Percentiles rank a stretch among this genome's conserved stretches.
Evolutionary conservation across 1,140 invertebrate species (phyloP).

Genomic region (Chlorops oryzae): DNA sequence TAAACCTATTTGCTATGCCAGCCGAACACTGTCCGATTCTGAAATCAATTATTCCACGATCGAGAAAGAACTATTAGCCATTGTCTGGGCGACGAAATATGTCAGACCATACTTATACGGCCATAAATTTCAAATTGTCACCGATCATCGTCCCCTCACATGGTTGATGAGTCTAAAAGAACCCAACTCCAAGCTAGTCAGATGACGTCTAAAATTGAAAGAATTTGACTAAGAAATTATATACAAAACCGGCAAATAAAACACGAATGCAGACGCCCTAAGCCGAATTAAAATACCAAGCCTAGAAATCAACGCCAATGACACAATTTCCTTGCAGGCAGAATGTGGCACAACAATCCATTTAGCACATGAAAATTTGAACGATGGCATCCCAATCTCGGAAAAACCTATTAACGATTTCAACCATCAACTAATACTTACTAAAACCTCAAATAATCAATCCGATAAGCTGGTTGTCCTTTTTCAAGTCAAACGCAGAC

Average conservation of each 20-base stretch:
- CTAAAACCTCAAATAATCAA: too few relatives aligned
- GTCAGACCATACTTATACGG: slow-evolving; percentile 51
- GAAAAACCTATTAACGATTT: too few relatives aligned
- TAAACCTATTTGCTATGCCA: slow-evolving; percentile 42
- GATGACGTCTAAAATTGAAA: slow-evolving; percentile 48
- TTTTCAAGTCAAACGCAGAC: too few relatives aligned
- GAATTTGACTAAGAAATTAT: slow-evolving; percentile 48
- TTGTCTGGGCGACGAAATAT: slow-evolving; percentile 46
- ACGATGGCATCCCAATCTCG: too few relatives aligned
- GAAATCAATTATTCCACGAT: slow-evolving; percentile 46
- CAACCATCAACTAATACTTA: too few relatives aligned
- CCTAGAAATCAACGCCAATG: too few relatives aligned
- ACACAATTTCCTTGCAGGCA: too few relatives aligned
- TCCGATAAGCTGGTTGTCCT: too few relatives aligned
- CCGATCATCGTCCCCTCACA: slow-evolving; percentile 51
- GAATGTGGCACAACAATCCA: too few relatives aligned
- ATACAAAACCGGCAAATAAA: slow-evolving; percentile 43
- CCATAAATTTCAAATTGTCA: slow-evolving; percentile 49
- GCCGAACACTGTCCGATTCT: slow-evolving; percentile 39
- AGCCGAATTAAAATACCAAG: not conserved
- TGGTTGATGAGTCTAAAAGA: slow-evolving; percentile 51
- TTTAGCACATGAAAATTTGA: not conserved
- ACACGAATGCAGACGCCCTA: slow-evolving; percentile 36
- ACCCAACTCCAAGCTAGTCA: slow-evolving; percentile 40
- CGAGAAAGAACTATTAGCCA: slow-evolving; percentile 45